phyloP scores from a whole-genome alignment of 2,888 invertebrate genomes.

The Dicycla oo region DNA sequence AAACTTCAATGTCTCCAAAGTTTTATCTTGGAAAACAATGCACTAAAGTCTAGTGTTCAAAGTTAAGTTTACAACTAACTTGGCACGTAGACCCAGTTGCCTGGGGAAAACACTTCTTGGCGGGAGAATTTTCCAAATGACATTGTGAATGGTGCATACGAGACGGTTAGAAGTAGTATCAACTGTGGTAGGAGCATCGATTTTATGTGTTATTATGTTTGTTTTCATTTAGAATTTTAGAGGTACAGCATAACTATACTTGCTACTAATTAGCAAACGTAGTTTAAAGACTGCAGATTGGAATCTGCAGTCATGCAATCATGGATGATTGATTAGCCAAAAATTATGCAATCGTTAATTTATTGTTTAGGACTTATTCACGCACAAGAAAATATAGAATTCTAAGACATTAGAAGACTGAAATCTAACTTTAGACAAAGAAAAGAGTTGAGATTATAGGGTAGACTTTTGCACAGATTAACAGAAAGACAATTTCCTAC shows the following conservation, averaged over 20 bases:
- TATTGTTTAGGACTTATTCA: background rate
- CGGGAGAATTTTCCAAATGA: slow-evolving; percentile 42
- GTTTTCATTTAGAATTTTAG: background rate
- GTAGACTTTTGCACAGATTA: too few species aligned
- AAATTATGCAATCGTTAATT: background rate
- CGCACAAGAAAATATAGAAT: background rate
- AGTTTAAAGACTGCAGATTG: background rate
- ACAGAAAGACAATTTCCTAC: background rate
- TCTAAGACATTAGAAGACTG: background rate
- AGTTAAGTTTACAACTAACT: slow-evolving; percentile 45
- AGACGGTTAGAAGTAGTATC: slow-evolving; percentile 16
- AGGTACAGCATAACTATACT: background rate
- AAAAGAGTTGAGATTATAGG: background rate
- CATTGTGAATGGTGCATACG: slow-evolving; percentile 33
- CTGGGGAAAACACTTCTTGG: slow-evolving; percentile 51
- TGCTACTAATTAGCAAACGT: background rate
- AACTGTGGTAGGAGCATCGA: background rate
- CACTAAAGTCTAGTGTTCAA: slow-evolving; percentile 38
- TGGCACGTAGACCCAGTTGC: slow-evolving; percentile 55
- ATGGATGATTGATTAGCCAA: background rate
- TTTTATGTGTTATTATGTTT: slow-evolving; percentile 3
- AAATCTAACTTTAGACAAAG: background rate
- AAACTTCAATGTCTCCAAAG: slow-evolving; percentile 4
- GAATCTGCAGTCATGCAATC: too few species aligned
- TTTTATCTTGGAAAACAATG: slow-evolving; percentile 31